These are phyloP conservation scores for Oryzias woworae DNA, from an alignment of 2,113 vertebrate genomes.

Conservation along the genomic window DNA sequence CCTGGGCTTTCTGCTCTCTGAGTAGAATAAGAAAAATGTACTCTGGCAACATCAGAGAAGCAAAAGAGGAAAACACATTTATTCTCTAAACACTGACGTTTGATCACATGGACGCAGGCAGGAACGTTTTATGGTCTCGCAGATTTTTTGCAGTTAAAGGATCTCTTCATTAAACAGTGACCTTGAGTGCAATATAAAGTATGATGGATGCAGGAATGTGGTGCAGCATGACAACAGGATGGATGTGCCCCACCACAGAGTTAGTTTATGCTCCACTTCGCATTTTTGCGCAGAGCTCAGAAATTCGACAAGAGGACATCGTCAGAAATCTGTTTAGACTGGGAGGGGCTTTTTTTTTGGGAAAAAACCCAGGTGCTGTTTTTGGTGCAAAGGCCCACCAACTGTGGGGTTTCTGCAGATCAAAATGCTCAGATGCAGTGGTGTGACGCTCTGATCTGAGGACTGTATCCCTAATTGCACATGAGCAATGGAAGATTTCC, in stretches of 20 bases:
- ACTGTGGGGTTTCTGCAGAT: constrained; percentile 15
- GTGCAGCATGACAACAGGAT: constrained; percentile 54
- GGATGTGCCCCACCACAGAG: constrained; percentile 46
- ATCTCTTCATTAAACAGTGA: constrained; percentile 56
- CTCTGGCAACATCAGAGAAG: constrained; percentile 46
- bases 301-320: constrained; percentile 19
- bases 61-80: constrained; percentile 25
- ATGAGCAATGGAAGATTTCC: constrained; percentile 46
- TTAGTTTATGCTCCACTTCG: constrained; percentile 41
- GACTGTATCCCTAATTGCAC: constrained; percentile 65
- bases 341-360: constrained; percentile 3
- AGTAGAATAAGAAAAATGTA: constrained; percentile 65
- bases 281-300: constrained; percentile 30
- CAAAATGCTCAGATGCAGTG: constrained; percentile 17
- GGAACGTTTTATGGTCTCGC: constrained; percentile 24
- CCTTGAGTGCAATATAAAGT: constrained; percentile 53
- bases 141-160: constrained; percentile 39
- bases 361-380: neutral
- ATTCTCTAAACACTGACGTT: constrained; percentile 8
- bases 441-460: constrained; percentile 41
- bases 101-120: neutral
- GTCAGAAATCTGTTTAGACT: constrained; percentile 18
- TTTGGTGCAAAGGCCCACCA: too few species aligned
- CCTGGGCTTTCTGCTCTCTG: constrained; percentile 66
- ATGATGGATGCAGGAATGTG: constrained; percentile 55